A percentile compares a stretch with the other conserved stretches of the same genome.
phyloP scores from a whole-genome alignment of 2,113 vertebrate species.

The Pogona vitticeps region DNA sequence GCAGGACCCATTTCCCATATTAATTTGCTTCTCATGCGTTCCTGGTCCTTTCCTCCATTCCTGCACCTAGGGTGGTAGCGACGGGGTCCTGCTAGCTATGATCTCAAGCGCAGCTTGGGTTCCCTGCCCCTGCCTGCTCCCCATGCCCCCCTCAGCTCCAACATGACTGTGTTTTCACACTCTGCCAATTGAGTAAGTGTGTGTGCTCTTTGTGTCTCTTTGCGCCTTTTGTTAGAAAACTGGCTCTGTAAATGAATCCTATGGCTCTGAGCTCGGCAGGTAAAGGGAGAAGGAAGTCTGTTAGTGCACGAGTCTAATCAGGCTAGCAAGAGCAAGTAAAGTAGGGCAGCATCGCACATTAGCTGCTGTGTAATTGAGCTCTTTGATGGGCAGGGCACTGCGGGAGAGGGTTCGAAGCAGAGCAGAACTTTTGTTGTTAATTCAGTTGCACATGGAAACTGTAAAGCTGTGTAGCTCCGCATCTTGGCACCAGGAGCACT shows the following conservation, averaged over 20 bases:
- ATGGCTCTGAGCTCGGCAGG: constrained; percentile 75
- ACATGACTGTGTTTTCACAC: constrained; percentile 72
- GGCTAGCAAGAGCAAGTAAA: constrained; percentile 73
- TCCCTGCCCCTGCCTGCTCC: constrained; percentile 64
- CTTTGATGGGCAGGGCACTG: constrained; percentile 75
- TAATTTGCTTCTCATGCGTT: constrained; percentile 37
- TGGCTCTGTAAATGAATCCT: constrained; percentile 77
- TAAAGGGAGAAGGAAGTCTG: constrained; percentile 75
- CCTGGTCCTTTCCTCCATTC: background rate
- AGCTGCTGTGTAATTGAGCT: constrained; percentile 71
- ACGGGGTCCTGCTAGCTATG: constrained; percentile 66
- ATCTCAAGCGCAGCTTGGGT: constrained; percentile 62
- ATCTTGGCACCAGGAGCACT: constrained; percentile 69
- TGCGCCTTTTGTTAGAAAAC: constrained; percentile 76
- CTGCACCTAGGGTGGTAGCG: constrained; percentile 62
- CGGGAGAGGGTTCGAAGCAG: constrained; percentile 73
- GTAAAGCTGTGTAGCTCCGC: constrained; percentile 70
- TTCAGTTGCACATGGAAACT: constrained; percentile 74
- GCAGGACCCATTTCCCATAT: background rate
- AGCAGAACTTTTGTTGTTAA: constrained; percentile 77
- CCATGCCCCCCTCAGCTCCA: constrained; percentile 67
- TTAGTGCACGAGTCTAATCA: constrained; percentile 76
- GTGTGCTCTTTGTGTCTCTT: constrained; percentile 64
- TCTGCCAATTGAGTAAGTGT: constrained; percentile 72
- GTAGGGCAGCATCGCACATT: constrained; percentile 74